Conservation (phyloP, 2,888 invertebrate genomes). For the Drosophila falleni region DNA sequence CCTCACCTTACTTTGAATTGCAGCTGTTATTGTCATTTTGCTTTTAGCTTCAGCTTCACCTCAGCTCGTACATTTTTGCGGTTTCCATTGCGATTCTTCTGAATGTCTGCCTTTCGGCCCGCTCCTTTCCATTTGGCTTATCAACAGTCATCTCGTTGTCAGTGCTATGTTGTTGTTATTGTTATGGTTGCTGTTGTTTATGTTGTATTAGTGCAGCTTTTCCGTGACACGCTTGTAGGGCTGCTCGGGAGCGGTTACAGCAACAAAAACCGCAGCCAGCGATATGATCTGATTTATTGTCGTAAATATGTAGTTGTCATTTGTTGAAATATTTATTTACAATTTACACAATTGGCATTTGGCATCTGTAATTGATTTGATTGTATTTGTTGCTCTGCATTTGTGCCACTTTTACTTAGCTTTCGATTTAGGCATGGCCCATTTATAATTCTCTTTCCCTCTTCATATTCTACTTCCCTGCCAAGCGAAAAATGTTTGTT, state of each 20-base stretch:
- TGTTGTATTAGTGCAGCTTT: conserved; percentile 30
- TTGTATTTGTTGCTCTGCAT: conserved; percentile 23
- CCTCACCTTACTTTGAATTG: conserved; percentile 40
- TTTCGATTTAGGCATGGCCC: neutral
- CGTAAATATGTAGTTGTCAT: conserved; percentile 59
- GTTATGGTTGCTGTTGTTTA: conserved; percentile 31
- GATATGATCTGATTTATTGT: conserved; percentile 81
- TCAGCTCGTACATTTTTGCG: conserved; percentile 51
- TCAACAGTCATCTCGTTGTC: conserved; percentile 65
- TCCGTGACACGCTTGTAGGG: conserved; percentile 73
- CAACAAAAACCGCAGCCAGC: conserved; percentile 16
- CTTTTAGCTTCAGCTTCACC: conserved; percentile 62
- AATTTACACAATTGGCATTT: conserved; percentile 82
- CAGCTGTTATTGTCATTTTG: conserved; percentile 80
- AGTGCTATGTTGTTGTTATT: conserved; percentile 51
- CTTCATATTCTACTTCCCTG: too few species aligned
- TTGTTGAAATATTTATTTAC: conserved; percentile 83
- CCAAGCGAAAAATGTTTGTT: neutral
- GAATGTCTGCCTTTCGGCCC: conserved; percentile 8
- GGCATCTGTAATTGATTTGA: conserved; percentile 42
- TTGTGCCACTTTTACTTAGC: conserved; percentile 71
- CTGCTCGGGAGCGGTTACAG: conserved; percentile 42
- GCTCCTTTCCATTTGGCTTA: conserved; percentile 34
- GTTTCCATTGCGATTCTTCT: conserved; percentile 50
- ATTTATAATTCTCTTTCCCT: neutral